A percentile compares a stretch with the other conserved stretches of the same genome.
Conservation (phyloP, 1,140 invertebrate species). For the Leptinotarsa texana region DNA sequence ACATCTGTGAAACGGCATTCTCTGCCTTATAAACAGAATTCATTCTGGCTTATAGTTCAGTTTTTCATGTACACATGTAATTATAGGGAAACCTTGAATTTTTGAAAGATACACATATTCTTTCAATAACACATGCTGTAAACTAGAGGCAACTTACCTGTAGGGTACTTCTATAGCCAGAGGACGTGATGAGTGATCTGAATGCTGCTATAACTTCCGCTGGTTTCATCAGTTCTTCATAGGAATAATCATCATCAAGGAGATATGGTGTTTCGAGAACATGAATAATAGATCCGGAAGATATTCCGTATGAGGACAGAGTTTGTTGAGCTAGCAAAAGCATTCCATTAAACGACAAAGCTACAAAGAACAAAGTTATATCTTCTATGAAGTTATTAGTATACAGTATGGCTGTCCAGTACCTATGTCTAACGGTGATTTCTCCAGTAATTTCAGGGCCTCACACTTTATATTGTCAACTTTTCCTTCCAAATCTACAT, state of each 20-base stretch:
- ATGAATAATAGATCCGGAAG: conserved; percentile 60
- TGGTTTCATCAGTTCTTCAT: conserved; percentile 47
- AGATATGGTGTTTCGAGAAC: conserved; percentile 56
- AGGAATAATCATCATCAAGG: conserved; percentile 50
- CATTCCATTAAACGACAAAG: conserved; percentile 61
- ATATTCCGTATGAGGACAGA: conserved; percentile 58
- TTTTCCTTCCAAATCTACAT: conserved; percentile 60
- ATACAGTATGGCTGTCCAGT: not conserved
- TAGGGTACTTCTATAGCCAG: conserved; percentile 57
- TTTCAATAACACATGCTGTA: no score
- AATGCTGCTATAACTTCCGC: conserved; percentile 57
- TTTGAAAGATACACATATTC: no score
- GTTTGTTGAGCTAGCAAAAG: conserved; percentile 59
- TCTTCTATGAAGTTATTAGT: not conserved
- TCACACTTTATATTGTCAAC: conserved; percentile 44
- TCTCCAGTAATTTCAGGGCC: not conserved
- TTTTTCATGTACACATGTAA: no score
- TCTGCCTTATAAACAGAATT: no score
- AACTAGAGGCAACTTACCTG: conserved; percentile 46
- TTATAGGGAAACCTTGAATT: no score
- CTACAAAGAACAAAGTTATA: conserved; percentile 46
- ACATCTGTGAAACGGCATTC: no score
- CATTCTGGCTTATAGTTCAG: no score
- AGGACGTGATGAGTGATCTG: conserved; percentile 56
- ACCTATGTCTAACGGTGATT: not conserved